These are phyloP conservation scores for Aulostomus chinensis DNA, from an alignment of 2,797 vertebrate species.

Conservation along the genomic window DNA sequence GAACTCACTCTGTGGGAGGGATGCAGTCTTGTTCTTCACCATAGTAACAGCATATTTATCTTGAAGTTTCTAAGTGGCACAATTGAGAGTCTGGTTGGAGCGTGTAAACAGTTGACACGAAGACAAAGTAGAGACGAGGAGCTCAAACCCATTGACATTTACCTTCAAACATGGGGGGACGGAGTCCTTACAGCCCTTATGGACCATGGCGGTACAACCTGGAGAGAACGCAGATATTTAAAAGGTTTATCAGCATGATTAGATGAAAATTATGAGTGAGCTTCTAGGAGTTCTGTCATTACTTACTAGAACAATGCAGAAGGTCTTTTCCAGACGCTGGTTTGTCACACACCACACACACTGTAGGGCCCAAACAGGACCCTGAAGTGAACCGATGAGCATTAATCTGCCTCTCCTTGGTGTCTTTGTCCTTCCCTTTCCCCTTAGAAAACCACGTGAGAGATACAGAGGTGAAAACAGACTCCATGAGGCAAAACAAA, in stretches of 20 bases:
- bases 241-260: too few relatives aligned
- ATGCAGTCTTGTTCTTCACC: conserved; percentile 76
- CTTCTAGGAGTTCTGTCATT: neutral
- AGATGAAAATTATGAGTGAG: too few relatives aligned
- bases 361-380: conserved; percentile 81
- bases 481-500: too few relatives aligned
- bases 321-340: conserved; percentile 87
- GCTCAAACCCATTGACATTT: conserved; percentile 12
- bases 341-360: conserved; percentile 91
- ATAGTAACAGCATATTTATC: conserved; percentile 80
- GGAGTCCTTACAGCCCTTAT: conserved; percentile 90
- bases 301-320: conserved; percentile 91
- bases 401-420: conserved; percentile 84
- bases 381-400: conserved; percentile 88
- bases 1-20: conserved; percentile 84
- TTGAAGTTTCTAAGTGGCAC: conserved; percentile 84
- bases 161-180: conserved; percentile 88
- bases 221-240: conserved; percentile 40
- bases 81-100: conserved; percentile 37
- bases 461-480: conserved; percentile 46
- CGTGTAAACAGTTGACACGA: conserved; percentile 14
- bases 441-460: conserved; percentile 71
- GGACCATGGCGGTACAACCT: conserved; percentile 88
- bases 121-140: neutral
- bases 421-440: conserved; percentile 88